Percentiles rank a stretch among this genome's conserved stretches.
Conservation (phyloP, 2,113 vertebrate genomes). For the Struthio camelus region DNA sequence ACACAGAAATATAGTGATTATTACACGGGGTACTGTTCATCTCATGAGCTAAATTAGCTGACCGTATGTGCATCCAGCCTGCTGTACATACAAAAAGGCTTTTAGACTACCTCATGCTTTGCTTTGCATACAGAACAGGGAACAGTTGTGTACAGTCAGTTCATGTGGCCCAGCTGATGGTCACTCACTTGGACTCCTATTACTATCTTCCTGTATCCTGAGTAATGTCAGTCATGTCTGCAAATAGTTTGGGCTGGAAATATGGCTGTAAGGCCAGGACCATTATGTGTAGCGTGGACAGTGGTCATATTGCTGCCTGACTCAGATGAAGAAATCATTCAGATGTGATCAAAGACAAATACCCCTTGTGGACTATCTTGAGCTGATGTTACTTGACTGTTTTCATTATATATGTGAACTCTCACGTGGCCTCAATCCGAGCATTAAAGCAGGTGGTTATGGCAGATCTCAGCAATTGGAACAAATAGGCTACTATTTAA, state of each 20-base stretch:
- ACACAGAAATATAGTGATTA: background rate
- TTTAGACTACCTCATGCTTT: background rate
- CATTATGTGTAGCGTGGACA: background rate
- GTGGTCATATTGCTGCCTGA: background rate
- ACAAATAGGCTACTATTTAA: accelerated
- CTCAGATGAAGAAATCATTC: background rate
- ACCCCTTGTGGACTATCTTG: background rate
- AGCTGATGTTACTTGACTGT: background rate
- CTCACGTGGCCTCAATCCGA: background rate
- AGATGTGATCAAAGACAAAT: background rate
- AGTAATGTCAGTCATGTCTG: background rate
- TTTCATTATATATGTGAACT: background rate
- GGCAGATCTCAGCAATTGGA: background rate
- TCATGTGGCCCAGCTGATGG: background rate
- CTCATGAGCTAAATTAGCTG: background rate
- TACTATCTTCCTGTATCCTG: background rate
- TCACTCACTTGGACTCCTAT: background rate
- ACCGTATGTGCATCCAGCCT: background rate
- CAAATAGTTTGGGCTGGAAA: background rate
- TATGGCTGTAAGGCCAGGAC: background rate
- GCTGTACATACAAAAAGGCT: accelerated
- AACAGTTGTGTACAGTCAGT: background rate
- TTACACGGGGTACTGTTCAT: background rate
- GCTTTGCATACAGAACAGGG: background rate
- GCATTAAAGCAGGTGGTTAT: accelerated